These are phyloP conservation scores for Uropsilus gracilis DNA, from an alignment of 2,113 vertebrate species.

Conservation along the genomic window DNA sequence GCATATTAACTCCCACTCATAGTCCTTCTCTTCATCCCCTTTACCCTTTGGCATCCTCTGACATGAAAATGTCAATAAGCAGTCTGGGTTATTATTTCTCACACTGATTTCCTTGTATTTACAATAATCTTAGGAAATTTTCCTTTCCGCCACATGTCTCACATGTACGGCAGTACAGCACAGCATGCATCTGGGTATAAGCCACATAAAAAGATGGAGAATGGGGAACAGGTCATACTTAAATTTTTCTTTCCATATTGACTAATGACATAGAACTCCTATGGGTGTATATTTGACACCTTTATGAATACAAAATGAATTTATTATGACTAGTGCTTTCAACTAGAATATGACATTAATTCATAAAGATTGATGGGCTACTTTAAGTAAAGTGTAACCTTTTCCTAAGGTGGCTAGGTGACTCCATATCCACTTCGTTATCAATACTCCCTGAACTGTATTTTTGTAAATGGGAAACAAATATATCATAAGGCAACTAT, in stretches of 20 bases:
- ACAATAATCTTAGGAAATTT: not conserved
- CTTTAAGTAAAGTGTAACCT: constrained; percentile 77
- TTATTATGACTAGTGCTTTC: constrained; percentile 80
- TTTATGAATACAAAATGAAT: constrained; percentile 78
- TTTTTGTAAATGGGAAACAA: constrained; percentile 71
- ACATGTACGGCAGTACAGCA: not conserved
- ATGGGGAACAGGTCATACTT: constrained; percentile 52
- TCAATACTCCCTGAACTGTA: constrained; percentile 49
- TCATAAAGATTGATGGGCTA: constrained; percentile 75
- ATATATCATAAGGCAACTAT: constrained; percentile 54
- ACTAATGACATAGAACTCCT: constrained; percentile 65
- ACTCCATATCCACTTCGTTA: constrained; percentile 74
- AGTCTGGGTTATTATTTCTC: not conserved
- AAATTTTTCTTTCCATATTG: constrained; percentile 56
- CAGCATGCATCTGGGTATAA: not conserved
- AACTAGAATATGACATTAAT: constrained; percentile 71
- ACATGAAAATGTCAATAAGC: constrained; percentile 27
- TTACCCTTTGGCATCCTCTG: constrained; percentile 4
- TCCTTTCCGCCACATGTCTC: not conserved
- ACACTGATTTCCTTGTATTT: constrained; percentile 36
- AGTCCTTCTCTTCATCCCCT: not conserved
- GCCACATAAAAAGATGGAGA: constrained; percentile 4
- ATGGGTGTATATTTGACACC: constrained; percentile 69
- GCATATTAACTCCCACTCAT: not conserved
- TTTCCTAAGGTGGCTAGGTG: constrained; percentile 76